Base-by-base conservation (phyloP, 2,888 invertebrate species). In the Hirtodrosophila trivittata region DNA sequence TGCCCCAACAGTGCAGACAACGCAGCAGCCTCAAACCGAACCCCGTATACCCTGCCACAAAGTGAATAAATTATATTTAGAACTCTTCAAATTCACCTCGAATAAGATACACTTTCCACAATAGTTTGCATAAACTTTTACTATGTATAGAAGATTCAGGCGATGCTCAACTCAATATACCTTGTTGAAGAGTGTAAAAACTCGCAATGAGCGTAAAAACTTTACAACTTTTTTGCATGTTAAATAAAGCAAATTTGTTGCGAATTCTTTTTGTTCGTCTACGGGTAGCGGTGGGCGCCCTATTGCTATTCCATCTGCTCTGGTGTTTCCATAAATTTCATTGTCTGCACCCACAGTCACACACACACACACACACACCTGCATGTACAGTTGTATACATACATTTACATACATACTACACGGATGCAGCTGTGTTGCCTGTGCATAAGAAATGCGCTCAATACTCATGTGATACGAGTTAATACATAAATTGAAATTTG, bases 401-500 rank as follows among this genome's bases (percentile, higher is more conserved):
- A 46, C 33, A 25, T 41, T 16, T 14, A 45, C 10, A 47, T 14
- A 18, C 26, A 30, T 25, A 52, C 47, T 13, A 25, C 12, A 26
- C 16, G 51, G 21, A 16, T 33, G 39, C 39, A 26, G n/a, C n/a
- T 51, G 33, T 39, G 49, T 39, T 49, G 45, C 55, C 38, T 55
- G 32, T 45, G 75, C 78, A 78, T 81, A 77, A 70, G 82, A 78
- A 78, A 81, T 75, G 73, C 52, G 60, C 71, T 78, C 67, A 71
- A 71, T 78, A 65, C 64, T 38, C 54, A 62, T 66, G 72, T 70
- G 69, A 60, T 81, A 71, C 81, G 68, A 81, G 75, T 77, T 83
- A 81, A 82, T 83, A 83, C 78, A 81, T 77, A 82, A 82, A 83
- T 82, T 83, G 82, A 82, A 82, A 83, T 83, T 82, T 77, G 76